Conservation (phyloP, 2,113 vertebrate genomes). For the Nyctereutes procyonoides region DNA sequence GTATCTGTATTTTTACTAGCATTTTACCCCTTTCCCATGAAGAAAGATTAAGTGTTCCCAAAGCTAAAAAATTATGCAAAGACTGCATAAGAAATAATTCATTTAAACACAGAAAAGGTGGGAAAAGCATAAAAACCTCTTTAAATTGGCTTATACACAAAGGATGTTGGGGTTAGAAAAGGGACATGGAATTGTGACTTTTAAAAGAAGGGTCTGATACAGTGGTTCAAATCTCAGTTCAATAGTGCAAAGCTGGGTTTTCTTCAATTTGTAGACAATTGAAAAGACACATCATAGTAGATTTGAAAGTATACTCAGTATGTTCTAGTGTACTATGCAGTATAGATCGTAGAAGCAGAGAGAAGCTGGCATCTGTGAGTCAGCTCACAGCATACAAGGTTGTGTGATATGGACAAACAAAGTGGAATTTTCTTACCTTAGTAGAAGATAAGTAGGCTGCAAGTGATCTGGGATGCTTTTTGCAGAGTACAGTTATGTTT, state of each 20-base stretch:
- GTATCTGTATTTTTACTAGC: neutral
- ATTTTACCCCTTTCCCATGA: neutral
- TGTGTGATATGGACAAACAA: neutral
- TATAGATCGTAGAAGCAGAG: neutral
- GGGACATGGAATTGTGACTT: neutral
- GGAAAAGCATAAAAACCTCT: neutral
- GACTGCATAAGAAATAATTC: neutral
- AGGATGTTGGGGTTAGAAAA: slow-evolving; percentile 26
- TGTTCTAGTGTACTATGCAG: neutral
- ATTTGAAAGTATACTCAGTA: neutral
- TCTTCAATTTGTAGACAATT: neutral
- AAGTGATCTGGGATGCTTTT: neutral
- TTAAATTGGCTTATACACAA: neutral
- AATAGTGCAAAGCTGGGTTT: neutral
- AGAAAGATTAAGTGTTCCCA: neutral
- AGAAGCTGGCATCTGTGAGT: neutral
- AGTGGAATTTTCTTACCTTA: neutral
- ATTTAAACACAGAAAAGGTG: slow-evolving; percentile 17
- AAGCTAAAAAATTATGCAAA: slow-evolving; percentile 32
- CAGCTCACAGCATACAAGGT: neutral
- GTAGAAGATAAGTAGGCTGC: neutral
- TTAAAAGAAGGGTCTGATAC: slow-evolving; percentile 6
- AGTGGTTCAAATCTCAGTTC: neutral
- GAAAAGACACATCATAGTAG: slow-evolving; percentile 12
- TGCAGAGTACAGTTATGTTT: neutral